Evolutionary conservation across 2,888 invertebrate genomes (phyloP).

Genomic region (Frankliniella intonsa): DNA sequence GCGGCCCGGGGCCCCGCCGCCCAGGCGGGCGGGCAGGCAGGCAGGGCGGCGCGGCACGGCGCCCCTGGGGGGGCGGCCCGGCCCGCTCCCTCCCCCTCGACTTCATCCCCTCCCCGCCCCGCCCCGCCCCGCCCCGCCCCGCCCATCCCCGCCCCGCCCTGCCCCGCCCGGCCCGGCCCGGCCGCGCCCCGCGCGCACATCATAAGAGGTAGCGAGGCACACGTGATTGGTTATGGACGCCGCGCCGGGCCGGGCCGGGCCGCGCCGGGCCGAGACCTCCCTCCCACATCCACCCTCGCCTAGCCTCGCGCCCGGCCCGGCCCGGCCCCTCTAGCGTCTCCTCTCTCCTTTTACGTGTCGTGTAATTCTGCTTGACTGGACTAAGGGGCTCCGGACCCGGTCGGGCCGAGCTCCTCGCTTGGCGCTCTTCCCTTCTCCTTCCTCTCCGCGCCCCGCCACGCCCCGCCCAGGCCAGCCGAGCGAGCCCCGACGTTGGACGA

Average conservation of each 20-base stretch:
- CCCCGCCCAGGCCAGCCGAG: neutral
- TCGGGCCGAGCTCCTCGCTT: neutral
- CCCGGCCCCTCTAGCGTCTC: neutral
- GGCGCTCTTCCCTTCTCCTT: neutral
- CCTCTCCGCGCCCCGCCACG: neutral
- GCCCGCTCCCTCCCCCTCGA: too few species aligned
- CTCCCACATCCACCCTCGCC: neutral
- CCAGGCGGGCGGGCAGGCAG: neutral
- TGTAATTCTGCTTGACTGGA: conserved; percentile 26
- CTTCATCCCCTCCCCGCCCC: too few species aligned
- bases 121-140: too few species aligned
- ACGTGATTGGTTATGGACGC: conserved; percentile 18
- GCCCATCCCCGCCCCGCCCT: too few species aligned
- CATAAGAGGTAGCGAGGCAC: conserved; percentile 24
- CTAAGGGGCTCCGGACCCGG: neutral
- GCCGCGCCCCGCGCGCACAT: neutral
- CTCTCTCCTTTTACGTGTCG: conserved; percentile 8
- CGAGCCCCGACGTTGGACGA: too few species aligned
- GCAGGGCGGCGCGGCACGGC: neutral
- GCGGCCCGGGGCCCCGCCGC: neutral
- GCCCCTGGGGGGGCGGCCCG: too few species aligned
- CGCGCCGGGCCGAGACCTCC: neutral
- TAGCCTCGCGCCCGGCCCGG: neutral
- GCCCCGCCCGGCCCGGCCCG: neutral
- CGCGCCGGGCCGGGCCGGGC: too few species aligned